Conservation (phyloP, 2,888 invertebrate species). For the Eupithecia vulgata region DNA sequence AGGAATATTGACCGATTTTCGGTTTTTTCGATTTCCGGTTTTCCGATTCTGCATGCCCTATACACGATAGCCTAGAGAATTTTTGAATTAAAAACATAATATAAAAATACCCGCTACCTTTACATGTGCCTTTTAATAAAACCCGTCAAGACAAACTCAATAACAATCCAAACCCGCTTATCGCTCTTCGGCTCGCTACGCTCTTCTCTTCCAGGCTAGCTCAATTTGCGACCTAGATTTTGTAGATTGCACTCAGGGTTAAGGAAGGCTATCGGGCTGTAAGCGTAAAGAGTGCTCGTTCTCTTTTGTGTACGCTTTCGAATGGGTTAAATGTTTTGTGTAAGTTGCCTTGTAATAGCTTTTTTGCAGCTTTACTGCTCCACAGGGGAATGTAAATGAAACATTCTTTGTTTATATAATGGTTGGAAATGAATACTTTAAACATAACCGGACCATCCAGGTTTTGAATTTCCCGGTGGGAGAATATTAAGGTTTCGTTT, state of each 20-base stretch:
- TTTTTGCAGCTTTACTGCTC: conserved; percentile 33
- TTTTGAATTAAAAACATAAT: no score
- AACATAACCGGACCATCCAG: conserved; percentile 11
- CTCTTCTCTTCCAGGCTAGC: conserved; percentile 7
- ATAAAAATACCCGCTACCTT: no score
- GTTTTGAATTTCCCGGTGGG: conserved; percentile 3
- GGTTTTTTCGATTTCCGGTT: no score
- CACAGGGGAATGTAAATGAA: conserved; percentile 34
- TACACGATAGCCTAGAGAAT: no score
- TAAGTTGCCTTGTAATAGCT: conserved; percentile 38
- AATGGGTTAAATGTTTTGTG: conserved; percentile 38
- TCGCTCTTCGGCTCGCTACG: conserved; percentile 18
- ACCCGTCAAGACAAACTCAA: no score
- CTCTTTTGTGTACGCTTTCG: conserved; percentile 34
- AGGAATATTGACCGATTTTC: no score
- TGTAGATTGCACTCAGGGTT: conserved; percentile 46
- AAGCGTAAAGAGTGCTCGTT: conserved; percentile 30
- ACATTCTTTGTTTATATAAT: conserved; percentile 31
- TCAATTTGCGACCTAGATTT: conserved; percentile 47
- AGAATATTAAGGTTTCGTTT: not conserved
- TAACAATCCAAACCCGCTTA: not conserved
- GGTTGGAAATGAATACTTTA: conserved; percentile 28
- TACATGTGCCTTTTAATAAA: no score
- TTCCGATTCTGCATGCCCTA: no score
- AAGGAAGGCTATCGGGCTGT: conserved; percentile 41